Evolutionary conservation across 2,888 invertebrate species (phyloP).

Genomic region (Sesia apiformis): DNA sequence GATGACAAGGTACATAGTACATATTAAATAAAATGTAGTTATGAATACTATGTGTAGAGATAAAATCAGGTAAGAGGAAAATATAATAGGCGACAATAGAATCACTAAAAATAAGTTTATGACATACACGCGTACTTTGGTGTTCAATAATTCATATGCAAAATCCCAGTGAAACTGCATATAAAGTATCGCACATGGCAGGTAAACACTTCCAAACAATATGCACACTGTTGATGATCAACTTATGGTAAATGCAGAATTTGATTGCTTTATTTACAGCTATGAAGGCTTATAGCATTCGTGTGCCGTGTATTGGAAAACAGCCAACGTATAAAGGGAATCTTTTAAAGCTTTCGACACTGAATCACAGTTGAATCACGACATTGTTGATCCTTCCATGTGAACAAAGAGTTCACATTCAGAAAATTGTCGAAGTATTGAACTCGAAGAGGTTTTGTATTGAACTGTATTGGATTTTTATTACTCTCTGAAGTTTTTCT

Average conservation of each 20-base stretch:
- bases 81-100: too few species aligned
- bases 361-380: slow-evolving; percentile 14
- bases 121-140: too few species aligned
- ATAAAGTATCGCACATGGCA: neutral
- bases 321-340: slow-evolving; percentile 18
- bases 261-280: neutral
- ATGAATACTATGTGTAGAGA: too few species aligned
- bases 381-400: slow-evolving; percentile 14
- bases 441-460: too few species aligned
- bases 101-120: too few species aligned
- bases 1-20: too few species aligned
- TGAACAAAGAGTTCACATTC: slow-evolving; percentile 8
- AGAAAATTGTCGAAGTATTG: neutral
- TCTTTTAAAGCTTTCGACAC: slow-evolving; percentile 20
- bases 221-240: neutral
- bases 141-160: too few species aligned
- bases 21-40: too few species aligned
- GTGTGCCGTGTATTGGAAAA: slow-evolving; percentile 16
- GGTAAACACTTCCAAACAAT: neutral
- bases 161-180: too few species aligned
- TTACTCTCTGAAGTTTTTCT: too few species aligned
- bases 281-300: neutral
- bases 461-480: too few species aligned
- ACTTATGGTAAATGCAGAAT: neutral
- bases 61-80: too few species aligned